Percentiles rank a stretch among this genome's conserved stretches.
Evolutionary conservation across 1,140 invertebrate species (phyloP).

Genomic region (Drosophila sproati): DNA sequence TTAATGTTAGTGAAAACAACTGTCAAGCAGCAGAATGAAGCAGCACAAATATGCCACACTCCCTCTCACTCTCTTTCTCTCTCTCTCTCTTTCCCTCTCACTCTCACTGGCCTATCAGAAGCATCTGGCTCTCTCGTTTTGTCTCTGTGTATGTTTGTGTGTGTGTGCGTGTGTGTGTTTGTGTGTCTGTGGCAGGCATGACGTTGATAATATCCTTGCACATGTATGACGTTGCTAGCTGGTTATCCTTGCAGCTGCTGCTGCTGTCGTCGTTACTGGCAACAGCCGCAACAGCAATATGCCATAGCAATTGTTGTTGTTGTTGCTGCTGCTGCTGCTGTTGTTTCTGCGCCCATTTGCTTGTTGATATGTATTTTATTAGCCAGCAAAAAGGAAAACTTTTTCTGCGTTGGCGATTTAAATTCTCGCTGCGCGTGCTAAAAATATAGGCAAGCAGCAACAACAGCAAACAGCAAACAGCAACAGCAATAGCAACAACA

Average conservation of each 20-base stretch:
- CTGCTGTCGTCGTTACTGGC: constrained; percentile 18
- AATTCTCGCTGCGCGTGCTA: constrained; percentile 68
- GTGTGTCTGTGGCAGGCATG: constrained; percentile 69
- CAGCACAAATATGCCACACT: constrained; percentile 59
- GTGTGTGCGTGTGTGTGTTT: constrained; percentile 35
- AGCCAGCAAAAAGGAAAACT: constrained; percentile 61
- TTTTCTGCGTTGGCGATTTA: constrained; percentile 68
- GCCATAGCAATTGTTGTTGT: constrained; percentile 55
- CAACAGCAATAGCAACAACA: constrained; percentile 24
- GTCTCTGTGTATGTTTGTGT: constrained; percentile 10
- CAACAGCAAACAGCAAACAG: constrained; percentile 2
- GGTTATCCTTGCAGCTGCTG: constrained; percentile 70
- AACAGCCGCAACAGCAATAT: constrained; percentile 67
- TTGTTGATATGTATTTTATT: constrained; percentile 80
- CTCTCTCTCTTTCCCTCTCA: neutral
- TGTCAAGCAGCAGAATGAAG: constrained; percentile 42
- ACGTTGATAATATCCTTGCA: constrained; percentile 83
- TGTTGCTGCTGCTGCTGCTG: constrained; percentile 43
- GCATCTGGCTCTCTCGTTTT: constrained; percentile 14
- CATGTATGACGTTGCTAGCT: constrained; percentile 76
- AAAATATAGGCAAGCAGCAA: constrained; percentile 59
- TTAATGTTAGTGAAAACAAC: constrained; percentile 67
- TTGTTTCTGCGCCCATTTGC: constrained; percentile 49
- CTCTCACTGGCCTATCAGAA: constrained; percentile 11
- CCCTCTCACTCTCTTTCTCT: constrained; percentile 24